phyloP scores from a whole-genome alignment of 2,797 vertebrate genomes.

The Phaenicophaeus curvirostris region DNA sequence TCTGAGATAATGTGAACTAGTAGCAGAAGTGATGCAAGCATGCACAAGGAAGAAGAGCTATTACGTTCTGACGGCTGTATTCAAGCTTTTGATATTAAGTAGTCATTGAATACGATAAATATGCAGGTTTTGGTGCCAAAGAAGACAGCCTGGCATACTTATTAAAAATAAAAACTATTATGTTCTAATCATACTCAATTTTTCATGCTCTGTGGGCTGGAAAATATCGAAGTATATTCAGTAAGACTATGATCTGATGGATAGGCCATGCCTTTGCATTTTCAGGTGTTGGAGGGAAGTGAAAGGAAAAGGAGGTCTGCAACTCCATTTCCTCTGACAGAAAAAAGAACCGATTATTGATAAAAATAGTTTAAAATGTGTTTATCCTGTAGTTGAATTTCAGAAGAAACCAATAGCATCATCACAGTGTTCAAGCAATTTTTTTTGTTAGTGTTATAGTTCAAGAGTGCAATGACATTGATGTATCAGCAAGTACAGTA shows the following conservation, averaged over 20 bases:
- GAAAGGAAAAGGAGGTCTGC: neutral
- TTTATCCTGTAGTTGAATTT: neutral
- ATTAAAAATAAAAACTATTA: neutral
- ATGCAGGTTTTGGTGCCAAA: conserved; percentile 3
- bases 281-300: accelerated
- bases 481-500: neutral
- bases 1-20: neutral
- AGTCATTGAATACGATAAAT: conserved; percentile 12
- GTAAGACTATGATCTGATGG: neutral
- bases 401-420: neutral
- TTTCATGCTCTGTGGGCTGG: neutral
- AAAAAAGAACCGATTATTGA: neutral
- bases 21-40: conserved; percentile 10
- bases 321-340: neutral
- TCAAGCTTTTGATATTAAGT: neutral
- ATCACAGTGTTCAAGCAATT: neutral
- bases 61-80: conserved; percentile 11
- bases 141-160: neutral
- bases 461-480: neutral
- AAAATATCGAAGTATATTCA: conserved; percentile 23
- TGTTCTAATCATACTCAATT: neutral
- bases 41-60: neutral
- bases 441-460: neutral
- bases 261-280: neutral
- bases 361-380: neutral